These are phyloP conservation scores for Pterocles gutturalis DNA, from an alignment of 2,113 vertebrate genomes.

Conservation along the genomic window DNA sequence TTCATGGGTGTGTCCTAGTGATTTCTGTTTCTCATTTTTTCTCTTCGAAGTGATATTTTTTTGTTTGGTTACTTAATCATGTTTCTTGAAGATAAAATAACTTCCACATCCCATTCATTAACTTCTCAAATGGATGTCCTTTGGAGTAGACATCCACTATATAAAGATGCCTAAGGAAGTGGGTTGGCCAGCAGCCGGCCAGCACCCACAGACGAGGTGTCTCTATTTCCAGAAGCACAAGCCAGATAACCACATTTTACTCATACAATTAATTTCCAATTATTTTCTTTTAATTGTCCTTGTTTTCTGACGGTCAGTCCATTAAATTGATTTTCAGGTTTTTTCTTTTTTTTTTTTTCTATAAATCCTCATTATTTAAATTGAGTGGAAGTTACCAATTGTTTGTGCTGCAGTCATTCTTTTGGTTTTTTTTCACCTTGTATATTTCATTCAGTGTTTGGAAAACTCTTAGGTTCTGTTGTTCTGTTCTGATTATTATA, in stretches of 20 bases:
- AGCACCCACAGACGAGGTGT: not conserved
- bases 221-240: not conserved
- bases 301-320: not conserved
- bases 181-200: not conserved
- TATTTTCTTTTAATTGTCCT: not conserved
- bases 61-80: not conserved
- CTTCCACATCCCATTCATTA: not conserved
- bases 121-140: not conserved
- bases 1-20: not conserved
- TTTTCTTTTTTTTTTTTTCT: not conserved
- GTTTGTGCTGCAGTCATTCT: not conserved
- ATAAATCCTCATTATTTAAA: not conserved
- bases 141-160: not conserved
- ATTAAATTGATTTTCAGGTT: not conserved
- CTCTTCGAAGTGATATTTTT: not conserved
- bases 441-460: not conserved
- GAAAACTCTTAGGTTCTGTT: not conserved
- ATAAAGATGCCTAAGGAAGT: not conserved
- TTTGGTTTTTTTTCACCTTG: not conserved
- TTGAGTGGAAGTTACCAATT: not conserved
- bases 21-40: not conserved
- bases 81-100: not conserved
- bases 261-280: not conserved
- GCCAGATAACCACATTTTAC: not conserved
- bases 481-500: not conserved